Conservation (phyloP, 2,888 invertebrate species). For the Nephrotoma guestfalica region DNA sequence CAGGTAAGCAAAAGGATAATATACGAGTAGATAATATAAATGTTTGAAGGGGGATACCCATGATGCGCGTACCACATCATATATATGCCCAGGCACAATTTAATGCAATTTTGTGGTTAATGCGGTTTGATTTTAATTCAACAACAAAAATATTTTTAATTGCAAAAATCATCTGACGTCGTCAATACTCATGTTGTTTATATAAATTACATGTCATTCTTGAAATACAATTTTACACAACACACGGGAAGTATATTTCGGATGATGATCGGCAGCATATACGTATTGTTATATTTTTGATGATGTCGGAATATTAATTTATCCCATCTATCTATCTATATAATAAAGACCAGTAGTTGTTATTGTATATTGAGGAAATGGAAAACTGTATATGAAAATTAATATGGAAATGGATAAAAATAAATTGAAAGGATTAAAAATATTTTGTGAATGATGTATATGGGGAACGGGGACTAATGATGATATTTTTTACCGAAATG, state of each 20-base stretch:
- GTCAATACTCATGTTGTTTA: not conserved
- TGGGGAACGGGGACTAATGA: not conserved
- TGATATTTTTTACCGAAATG: not conserved
- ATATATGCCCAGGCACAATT: not conserved
- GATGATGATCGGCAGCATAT: not conserved
- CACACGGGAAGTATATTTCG: not conserved
- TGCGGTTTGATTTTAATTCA: not conserved
- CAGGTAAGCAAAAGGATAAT: not conserved
- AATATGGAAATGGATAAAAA: not conserved
- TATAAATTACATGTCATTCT: not conserved
- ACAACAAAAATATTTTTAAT: not conserved
- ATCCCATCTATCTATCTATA: not conserved
- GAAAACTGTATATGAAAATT: not conserved
- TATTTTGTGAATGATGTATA: not conserved
- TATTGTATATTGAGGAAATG: not conserved
- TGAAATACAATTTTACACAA: not conserved
- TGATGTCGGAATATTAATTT: not conserved
- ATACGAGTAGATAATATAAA: not conserved
- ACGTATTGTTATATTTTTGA: not conserved
- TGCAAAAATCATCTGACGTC: not conserved
- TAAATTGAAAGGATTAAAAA: not conserved
- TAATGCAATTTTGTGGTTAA: not conserved
- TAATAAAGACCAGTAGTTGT: not conserved
- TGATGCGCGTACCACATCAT: not conserved
- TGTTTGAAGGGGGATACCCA: not conserved